Percentiles rank a stretch among this genome's conserved stretches.
Evolutionary conservation across 2,113 vertebrate species (phyloP).

Genomic region (Rana temporaria): DNA sequence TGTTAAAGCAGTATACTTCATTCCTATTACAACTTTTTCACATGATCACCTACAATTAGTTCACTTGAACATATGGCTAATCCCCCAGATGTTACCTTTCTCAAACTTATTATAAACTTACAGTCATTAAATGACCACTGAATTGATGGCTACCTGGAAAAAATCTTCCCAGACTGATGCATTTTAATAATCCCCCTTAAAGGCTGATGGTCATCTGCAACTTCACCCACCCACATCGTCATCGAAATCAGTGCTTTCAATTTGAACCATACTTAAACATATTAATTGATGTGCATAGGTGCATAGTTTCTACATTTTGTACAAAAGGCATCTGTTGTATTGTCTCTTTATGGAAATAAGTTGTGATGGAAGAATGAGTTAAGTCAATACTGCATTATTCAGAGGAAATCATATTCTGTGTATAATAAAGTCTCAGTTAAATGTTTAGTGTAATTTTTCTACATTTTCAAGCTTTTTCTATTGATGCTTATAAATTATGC

Average conservation of each 20-base stretch:
- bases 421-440: constrained; percentile 62
- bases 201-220: too few relatives aligned
- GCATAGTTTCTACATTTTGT: neutral
- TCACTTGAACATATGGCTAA: too few relatives aligned
- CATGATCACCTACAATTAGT: too few relatives aligned
- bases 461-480: constrained; percentile 68
- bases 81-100: too few relatives aligned
- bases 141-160: too few relatives aligned
- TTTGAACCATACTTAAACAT: neutral
- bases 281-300: neutral
- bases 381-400: constrained; percentile 49
- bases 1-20: too few relatives aligned
- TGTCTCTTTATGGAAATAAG: constrained; percentile 28
- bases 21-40: too few relatives aligned
- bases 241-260: neutral
- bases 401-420: constrained; percentile 63
- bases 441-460: constrained; percentile 67
- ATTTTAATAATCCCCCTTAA: too few relatives aligned
- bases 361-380: neutral
- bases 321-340: constrained; percentile 32
- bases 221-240: too few relatives aligned
- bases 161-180: too few relatives aligned
- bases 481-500: constrained; percentile 73
- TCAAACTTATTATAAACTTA: too few relatives aligned
- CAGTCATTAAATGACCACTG: too few relatives aligned